Evolutionary conservation across 2,797 vertebrate species (phyloP).

Genomic region (Enteromius anoplus): DNA sequence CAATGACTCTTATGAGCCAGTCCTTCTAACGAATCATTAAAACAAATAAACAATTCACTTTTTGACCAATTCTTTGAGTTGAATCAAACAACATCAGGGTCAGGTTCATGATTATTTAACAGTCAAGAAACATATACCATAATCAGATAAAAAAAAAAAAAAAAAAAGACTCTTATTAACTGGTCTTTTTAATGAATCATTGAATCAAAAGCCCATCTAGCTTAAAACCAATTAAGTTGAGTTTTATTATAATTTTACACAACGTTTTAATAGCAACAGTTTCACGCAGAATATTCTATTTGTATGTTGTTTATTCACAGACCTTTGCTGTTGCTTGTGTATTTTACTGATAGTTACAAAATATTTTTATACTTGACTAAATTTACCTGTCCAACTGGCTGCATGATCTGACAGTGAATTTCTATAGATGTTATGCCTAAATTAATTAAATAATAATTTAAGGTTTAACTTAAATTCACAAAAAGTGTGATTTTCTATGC

Average conservation of each 20-base stretch:
- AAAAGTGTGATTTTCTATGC: background rate
- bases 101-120: background rate
- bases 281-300: background rate
- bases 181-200: background rate
- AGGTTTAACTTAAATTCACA: background rate
- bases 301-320: background rate
- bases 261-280: background rate
- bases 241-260: background rate
- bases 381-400: background rate
- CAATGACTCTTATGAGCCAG: background rate
- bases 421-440: background rate
- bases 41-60: background rate
- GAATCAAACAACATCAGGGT: background rate
- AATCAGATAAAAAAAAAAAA: background rate
- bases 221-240: background rate
- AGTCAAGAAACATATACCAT: background rate
- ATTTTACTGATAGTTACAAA: background rate
- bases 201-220: background rate
- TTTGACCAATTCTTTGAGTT: background rate
- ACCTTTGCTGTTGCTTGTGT: background rate
- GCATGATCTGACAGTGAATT: background rate
- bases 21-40: background rate
- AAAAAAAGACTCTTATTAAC: background rate
- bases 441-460: background rate
- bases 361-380: background rate